These are phyloP conservation scores for Gryllus longicercus DNA, from an alignment of 2,888 invertebrate genomes.

Conservation along the genomic window DNA sequence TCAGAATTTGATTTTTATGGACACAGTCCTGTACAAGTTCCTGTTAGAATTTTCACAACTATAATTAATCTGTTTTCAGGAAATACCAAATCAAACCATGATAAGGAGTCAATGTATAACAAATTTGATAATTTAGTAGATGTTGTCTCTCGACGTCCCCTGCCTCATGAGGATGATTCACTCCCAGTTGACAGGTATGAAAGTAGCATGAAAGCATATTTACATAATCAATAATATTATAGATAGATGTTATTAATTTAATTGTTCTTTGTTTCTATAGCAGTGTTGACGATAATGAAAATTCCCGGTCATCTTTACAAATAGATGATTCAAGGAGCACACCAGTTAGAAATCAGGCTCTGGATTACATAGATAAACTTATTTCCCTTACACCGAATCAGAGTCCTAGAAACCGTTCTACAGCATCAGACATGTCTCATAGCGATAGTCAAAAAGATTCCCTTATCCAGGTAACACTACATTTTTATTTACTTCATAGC, in stretches of 20 bases:
- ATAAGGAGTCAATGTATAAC: neutral
- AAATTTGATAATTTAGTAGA: slow-evolving; percentile 3
- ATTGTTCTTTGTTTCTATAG: neutral
- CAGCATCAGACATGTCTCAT: neutral
- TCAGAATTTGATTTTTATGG: too few species aligned
- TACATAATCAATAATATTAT: neutral
- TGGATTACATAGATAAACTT: slow-evolving; percentile 32
- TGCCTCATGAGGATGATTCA: neutral
- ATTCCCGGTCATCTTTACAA: neutral
- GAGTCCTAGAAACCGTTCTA: neutral
- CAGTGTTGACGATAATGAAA: neutral
- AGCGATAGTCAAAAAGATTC: neutral
- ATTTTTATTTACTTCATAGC: neutral
- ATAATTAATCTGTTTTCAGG: neutral
- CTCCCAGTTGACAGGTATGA: neutral
- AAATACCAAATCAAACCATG: neutral
- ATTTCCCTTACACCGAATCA: slow-evolving; percentile 35
- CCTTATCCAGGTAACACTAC: neutral
- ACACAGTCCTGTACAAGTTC: too few species aligned
- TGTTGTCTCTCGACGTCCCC: neutral
- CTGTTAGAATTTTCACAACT: too few species aligned
- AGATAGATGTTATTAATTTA: neutral
- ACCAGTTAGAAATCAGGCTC: slow-evolving; percentile 31
- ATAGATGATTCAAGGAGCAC: slow-evolving; percentile 4
- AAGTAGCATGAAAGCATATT: neutral